A percentile compares a stretch with the other conserved stretches of the same genome.
These are phyloP conservation scores for Danaus melanippus DNA, from an alignment of 1,140 invertebrate genomes.

Conservation along the genomic window DNA sequence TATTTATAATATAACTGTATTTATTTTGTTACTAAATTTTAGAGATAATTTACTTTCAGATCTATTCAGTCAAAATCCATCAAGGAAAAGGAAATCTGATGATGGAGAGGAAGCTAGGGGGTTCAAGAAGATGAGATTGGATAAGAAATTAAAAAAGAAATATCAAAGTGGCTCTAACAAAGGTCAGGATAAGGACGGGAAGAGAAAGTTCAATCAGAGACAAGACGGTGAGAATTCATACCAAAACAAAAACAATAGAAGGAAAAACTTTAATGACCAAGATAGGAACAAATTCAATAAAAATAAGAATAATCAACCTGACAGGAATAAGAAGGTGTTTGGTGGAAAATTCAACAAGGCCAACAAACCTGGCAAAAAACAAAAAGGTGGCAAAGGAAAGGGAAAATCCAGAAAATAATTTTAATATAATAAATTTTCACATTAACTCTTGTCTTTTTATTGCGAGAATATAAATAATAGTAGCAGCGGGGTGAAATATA, in stretches of 20 bases:
- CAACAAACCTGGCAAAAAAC: constrained; percentile 24
- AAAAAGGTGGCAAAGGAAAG: constrained; percentile 30
- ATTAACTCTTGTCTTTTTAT: not conserved
- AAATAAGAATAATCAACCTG: constrained; percentile 25
- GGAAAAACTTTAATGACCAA: constrained; percentile 24
- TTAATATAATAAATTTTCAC: constrained; percentile 7
- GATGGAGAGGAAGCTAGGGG: constrained; percentile 44
- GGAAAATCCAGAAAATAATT: constrained; percentile 25
- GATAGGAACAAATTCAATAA: constrained; percentile 27
- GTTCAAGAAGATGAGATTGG: constrained; percentile 62
- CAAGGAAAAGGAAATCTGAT: constrained; percentile 49
- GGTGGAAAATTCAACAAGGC: constrained; percentile 58
- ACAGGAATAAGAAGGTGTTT: constrained; percentile 50
- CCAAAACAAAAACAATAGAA: constrained; percentile 23
- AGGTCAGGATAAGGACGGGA: constrained; percentile 22
- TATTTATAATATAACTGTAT: too few relatives aligned
- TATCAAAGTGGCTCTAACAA: constrained; percentile 34
- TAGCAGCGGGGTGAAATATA: constrained; percentile 2
- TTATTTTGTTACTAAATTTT: too few relatives aligned
- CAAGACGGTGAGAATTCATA: constrained; percentile 33
- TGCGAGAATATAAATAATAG: too few relatives aligned
- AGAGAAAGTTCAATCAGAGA: constrained; percentile 32
- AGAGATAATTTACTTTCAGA: constrained; percentile 30
- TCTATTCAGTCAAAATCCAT: constrained; percentile 50
- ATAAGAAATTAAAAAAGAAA: constrained; percentile 58